These are phyloP conservation scores for Micromussa lordhowensis DNA, from an alignment of 92 coral and sea anemone genomes.

Conservation along the genomic window DNA sequence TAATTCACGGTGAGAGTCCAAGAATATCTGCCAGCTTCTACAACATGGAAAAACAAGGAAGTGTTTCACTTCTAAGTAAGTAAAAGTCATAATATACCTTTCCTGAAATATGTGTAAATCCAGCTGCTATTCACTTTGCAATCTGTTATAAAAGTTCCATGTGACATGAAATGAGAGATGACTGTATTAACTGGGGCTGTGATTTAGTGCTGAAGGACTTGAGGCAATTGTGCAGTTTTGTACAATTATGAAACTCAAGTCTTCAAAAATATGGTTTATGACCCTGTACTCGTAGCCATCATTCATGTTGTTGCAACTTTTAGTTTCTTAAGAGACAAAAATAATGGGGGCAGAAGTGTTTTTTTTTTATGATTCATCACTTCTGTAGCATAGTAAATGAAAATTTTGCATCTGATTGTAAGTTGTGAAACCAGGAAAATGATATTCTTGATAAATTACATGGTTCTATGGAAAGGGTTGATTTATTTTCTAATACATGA, in stretches of 20 bases:
- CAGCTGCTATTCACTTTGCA: not conserved
- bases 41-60: conserved; percentile 91
- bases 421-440: no score
- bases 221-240: no score
- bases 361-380: no score
- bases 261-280: no score
- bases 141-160: not conserved
- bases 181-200: not conserved
- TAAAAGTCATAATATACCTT: not conserved
- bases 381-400: no score
- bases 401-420: no score
- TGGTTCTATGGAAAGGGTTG: not conserved
- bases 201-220: not conserved
- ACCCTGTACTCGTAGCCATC: no score
- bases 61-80: conserved; percentile 90
- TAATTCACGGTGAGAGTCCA: conserved; percentile 93
- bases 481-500: not conserved
- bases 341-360: no score
- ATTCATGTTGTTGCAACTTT: no score
- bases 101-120: not conserved
- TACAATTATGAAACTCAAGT: not conserved
- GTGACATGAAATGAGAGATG: not conserved
- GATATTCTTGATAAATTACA: no score
- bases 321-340: no score
- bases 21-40: conserved; percentile 93